These are phyloP conservation scores for Hylia prasina DNA, from an alignment of 2,113 vertebrate species.

Conservation along the genomic window DNA sequence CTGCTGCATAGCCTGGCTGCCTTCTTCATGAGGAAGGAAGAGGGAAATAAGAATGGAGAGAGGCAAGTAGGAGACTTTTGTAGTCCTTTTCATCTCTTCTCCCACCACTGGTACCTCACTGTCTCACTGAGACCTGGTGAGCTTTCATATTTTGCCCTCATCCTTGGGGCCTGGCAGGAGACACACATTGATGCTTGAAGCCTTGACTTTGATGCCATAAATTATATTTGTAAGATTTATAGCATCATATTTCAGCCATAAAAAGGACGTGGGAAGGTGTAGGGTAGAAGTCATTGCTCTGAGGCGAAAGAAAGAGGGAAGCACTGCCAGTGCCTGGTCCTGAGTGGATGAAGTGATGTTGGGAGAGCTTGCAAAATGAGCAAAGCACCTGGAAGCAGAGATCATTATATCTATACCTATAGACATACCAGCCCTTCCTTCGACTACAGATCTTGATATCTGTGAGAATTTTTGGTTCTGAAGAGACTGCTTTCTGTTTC, in stretches of 20 bases:
- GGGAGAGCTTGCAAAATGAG: background rate
- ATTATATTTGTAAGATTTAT: background rate
- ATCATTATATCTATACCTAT: background rate
- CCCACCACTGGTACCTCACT: background rate
- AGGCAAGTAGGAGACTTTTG: background rate
- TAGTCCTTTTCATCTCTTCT: background rate
- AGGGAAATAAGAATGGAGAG: background rate
- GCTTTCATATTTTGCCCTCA: background rate
- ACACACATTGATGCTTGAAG: background rate
- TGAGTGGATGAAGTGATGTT: rapidly evolving
- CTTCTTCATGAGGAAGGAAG: background rate
- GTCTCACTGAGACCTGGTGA: background rate
- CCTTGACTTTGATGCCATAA: background rate
- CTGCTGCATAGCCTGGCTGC: background rate
- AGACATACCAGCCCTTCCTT: background rate
- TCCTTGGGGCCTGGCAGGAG: rapidly evolving
- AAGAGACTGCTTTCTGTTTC: background rate
- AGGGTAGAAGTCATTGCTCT: background rate
- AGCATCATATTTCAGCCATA: background rate
- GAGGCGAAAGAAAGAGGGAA: background rate
- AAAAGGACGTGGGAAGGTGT: background rate
- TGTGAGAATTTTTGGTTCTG: background rate
- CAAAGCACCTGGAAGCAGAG: background rate
- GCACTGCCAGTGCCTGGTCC: background rate
- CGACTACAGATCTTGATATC: rapidly evolving